Base-by-base conservation (phyloP, 1,140 invertebrate genomes). In the Drosophila lacteicornis region DNA sequence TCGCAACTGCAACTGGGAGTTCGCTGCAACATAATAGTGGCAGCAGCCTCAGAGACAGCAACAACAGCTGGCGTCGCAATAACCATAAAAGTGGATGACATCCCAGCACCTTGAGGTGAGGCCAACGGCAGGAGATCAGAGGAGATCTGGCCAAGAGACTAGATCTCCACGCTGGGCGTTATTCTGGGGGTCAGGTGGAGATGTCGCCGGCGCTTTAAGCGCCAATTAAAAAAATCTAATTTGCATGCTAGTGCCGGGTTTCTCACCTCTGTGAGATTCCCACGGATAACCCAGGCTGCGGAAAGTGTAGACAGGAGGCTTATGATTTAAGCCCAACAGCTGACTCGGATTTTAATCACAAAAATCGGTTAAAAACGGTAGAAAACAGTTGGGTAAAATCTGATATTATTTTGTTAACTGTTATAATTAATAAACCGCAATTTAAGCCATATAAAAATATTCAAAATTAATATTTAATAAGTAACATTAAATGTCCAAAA, bases 171-270 rank as follows among this genome's bases (percentile, higher is more conserved):
- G 62, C 57, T 36, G 56, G 68, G 40, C 42, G 49, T 77, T 40
- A 45, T 51, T 40, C 59, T 67, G 38, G 45, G 25, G 53, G 74
- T 65, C 70, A 74, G 70, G 45, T 56, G 47, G 47, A 25, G 67
- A 36, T 70, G 60, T 74, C 57, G 78, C 53, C 75, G 73, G 19
- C 36, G 19, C 33, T 38, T 87, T 82, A 86, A 74, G 77, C 83
- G 69, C 84, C 85, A 88, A 88, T 88, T 88, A 88, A 88, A 90
- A 53, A 79, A 90, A 79, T 90, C 86, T 85, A 88, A 88, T 88
- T 88, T 88, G 85, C 85, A 88, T 88, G 69, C 59, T 79, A 68
- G 53, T 70, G 62, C 43, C 15, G 33, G 15, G 47, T 68, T 27
- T 56, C 62, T 56, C 63, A 46, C 67, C 61, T 46, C 13, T 9